Percentiles rank a stretch among this genome's conserved stretches.
phyloP scores from a whole-genome alignment of 2,888 invertebrate genomes.

The Caenorhabditis uteleia region DNA sequence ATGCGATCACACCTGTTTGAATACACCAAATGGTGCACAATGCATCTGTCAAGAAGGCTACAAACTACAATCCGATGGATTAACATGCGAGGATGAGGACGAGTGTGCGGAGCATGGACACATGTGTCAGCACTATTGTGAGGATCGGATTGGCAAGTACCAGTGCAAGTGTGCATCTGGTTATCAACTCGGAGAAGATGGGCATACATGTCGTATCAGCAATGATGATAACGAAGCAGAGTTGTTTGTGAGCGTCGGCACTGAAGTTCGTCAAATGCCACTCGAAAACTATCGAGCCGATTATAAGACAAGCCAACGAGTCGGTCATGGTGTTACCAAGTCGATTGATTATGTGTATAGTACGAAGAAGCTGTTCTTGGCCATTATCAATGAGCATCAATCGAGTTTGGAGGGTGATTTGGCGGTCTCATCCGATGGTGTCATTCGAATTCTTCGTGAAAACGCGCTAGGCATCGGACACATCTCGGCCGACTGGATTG shows the following conservation, averaged over 20 bases:
- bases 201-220: slow-evolving; percentile 31
- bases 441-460: slow-evolving; percentile 23
- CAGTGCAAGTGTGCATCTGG: slow-evolving; percentile 49
- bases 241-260: slow-evolving; percentile 20
- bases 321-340: slow-evolving; percentile 5
- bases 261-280: slow-evolving; percentile 26
- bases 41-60: slow-evolving; percentile 34
- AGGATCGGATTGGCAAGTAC: slow-evolving; percentile 72
- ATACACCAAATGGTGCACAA: slow-evolving; percentile 12
- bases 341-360: slow-evolving; percentile 12
- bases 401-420: slow-evolving; percentile 15
- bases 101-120: slow-evolving; percentile 24
- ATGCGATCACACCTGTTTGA: slow-evolving; percentile 30
- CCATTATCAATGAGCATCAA: not conserved
- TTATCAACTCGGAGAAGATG: slow-evolving; percentile 42
- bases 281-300: slow-evolving; percentile 5
- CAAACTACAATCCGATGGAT: slow-evolving; percentile 16
- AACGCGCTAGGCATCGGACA: slow-evolving; percentile 35
- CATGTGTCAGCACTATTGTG: slow-evolving; percentile 9
- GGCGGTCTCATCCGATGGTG: slow-evolving; percentile 16
- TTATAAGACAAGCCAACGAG: slow-evolving; percentile 11
- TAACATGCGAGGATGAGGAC: slow-evolving; percentile 36
- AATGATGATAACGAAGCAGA: slow-evolving; percentile 5
- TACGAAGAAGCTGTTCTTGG: slow-evolving; percentile 14
- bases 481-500: slow-evolving; percentile 49